Evolutionary conservation across 2,888 invertebrate species (phyloP), one percentile per base, ranked within the genome.

Genomic region (Megastigmus dorsalis): DNA sequence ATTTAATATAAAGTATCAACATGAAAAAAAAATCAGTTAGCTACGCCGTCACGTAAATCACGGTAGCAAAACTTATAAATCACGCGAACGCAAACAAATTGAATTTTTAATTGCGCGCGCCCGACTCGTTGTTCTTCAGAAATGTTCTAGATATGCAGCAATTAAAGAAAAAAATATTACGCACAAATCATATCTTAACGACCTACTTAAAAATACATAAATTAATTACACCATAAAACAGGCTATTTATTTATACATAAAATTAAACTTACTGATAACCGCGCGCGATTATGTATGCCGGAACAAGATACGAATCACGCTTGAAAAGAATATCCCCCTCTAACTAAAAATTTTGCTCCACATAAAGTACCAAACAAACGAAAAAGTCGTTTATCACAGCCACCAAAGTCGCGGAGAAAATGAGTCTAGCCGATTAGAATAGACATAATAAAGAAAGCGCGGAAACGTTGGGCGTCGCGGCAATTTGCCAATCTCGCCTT

Each of bases 191-290:
- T 57, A n/a, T 36, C 20, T 15, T 55, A 54, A 50, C 15, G 26
- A 36, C 23, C 71, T 71, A 23, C 55, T 71, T 45, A 38, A 48
- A 43, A 71, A 38, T 67, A 48, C 63, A 50, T 63, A 48, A 57
- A 57, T 65, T 57, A 57, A 57, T 55, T 57, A 50, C 10, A 3
- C 2, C 1, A 15, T 18, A 50, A 70, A 62, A 45, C 55, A 23
- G 3, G 38, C 38, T 38, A 50, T 65, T 65, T 48, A 57, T 65
- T n/a, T 65, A 10, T 20, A 43, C 20, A 15, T 57, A 26, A 71
- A 65, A 65, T 65, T 48, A 67, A 65, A 45, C n/a, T 30, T 33
- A 15, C 36, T 30, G 50, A 43, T 45, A 62, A 18, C 33, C 36
- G 41, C 45, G 9, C 30, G n/a, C 9, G 5, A 15, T 3, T 30